Conservation (phyloP, 2,888 invertebrate species). For the Chaetoderma sp. region DNA sequence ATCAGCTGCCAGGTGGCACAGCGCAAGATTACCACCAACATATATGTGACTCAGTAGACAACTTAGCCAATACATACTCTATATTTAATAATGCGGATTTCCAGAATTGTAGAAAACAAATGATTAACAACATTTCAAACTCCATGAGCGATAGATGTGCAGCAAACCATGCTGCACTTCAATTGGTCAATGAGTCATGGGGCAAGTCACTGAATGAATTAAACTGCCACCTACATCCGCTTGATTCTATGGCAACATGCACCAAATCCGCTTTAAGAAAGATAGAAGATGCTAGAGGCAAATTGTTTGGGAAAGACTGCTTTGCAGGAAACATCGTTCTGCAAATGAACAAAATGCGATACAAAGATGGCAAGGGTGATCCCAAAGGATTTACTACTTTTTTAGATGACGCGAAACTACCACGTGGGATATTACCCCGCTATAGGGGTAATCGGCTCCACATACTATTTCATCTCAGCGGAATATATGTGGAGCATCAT, state of each 20-base stretch:
- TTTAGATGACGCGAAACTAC: conserved; percentile 19
- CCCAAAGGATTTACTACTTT: conserved; percentile 31
- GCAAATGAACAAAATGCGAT: conserved; percentile 32
- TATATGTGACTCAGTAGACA: conserved; percentile 19
- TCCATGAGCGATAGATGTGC: conserved; percentile 28
- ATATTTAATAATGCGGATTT: conserved; percentile 8
- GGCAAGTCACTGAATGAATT: conserved; percentile 26
- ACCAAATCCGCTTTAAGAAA: conserved; percentile 16
- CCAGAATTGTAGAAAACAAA: background rate
- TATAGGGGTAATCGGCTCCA: conserved; percentile 34
- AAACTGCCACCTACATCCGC: conserved; percentile 24
- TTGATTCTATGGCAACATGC: conserved; percentile 21
- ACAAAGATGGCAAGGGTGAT: conserved; percentile 36
- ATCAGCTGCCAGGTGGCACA: conserved; percentile 34
- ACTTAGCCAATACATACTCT: conserved; percentile 16
- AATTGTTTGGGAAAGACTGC: conserved; percentile 31
- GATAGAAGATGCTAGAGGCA: conserved; percentile 20
- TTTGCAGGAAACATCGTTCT: conserved; percentile 32
- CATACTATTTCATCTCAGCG: conserved; percentile 33
- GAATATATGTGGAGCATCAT: conserved; percentile 14
- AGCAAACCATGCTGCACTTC: conserved; percentile 24
- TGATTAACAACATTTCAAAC: conserved; percentile 27
- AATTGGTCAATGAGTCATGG: conserved; percentile 9
- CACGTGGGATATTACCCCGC: conserved; percentile 25
- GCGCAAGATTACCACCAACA: conserved; percentile 32